Base-by-base conservation (phyloP, 2,888 invertebrate genomes). In the Rhabditoides inermis region DNA sequence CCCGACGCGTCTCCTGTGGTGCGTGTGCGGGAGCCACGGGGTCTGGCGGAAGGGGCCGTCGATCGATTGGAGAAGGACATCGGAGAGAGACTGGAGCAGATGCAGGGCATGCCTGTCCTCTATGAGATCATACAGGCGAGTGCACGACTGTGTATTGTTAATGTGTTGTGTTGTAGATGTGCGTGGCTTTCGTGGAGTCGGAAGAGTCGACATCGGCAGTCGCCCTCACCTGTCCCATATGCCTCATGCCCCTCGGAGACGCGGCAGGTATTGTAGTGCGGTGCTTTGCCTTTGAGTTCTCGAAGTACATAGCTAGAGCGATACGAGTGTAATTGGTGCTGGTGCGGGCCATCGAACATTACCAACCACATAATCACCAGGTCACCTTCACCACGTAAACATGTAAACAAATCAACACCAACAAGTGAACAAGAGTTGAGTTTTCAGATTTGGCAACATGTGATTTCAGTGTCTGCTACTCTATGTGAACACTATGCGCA, bases 401-500 rank as follows among this genome's bases (percentile, higher is more conserved):
- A n/a, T n/a, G n/a, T n/a, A n/a, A n/a, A n/a, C n/a, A n/a, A n/a
- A n/a, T n/a, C n/a, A n/a, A n/a, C n/a, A n/a, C n/a, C n/a, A n/a
- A n/a, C n/a, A n/a, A n/a, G n/a, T n/a, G n/a, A n/a, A n/a, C n/a
- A n/a, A n/a, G n/a, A n/a, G n/a, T n/a, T n/a, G n/a, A n/a, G n/a
- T n/a, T n/a, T n/a, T n/a, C n/a, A n/a, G n/a, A n/a, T n/a, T n/a
- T n/a, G n/a, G n/a, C n/a, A n/a, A n/a, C n/a, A n/a, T n/a, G n/a
- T n/a, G n/a, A n/a, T n/a, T n/a, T n/a, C n/a, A n/a, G 48, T 48
- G 25, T 28, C 46, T 2, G 41, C 36, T 3, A 58, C 58, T 23
- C 28, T 45, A 2, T 58, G 58, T 28, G 58, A 58, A 23, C 58
- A 58, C 48, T 58, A 55, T 45, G 36, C 53, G 18, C 58, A 58